Evolutionary conservation across 37 sponge, comb jelly and placozoan species (phyloP).

Genomic region (Tethya wilhelma): DNA sequence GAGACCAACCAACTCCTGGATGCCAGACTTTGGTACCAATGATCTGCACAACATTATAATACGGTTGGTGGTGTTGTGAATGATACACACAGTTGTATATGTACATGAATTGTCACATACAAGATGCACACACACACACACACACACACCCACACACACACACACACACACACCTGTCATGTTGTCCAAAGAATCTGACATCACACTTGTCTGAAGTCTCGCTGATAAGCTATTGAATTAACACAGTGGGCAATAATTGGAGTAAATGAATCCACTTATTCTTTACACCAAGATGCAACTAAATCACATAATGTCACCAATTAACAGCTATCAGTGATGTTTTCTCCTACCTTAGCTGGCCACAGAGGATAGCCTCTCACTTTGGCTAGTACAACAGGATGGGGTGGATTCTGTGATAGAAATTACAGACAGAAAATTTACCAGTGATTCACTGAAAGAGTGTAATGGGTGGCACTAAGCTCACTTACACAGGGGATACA

Average conservation of each 20-base stretch:
- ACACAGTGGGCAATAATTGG: background rate
- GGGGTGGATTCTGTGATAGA: slow-evolving; percentile 61
- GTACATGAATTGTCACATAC: slow-evolving; percentile 23
- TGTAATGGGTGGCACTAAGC: background rate
- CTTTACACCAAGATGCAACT: background rate
- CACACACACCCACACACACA: too few species aligned
- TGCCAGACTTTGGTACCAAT: slow-evolving; percentile 51
- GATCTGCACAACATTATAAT: slow-evolving; percentile 46
- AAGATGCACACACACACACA: background rate
- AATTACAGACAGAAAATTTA: background rate
- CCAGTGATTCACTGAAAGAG: too few species aligned
- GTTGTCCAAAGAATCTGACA: slow-evolving; percentile 95
- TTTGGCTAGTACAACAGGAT: slow-evolving; percentile 89
- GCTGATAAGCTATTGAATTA: slow-evolving; percentile 62
- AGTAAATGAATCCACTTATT: background rate
- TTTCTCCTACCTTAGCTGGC: slow-evolving; percentile 96
- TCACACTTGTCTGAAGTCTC: slow-evolving; percentile 87
- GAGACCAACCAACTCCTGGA: slow-evolving; percentile 60
- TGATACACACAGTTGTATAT: background rate
- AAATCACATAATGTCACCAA: background rate
- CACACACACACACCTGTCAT: slow-evolving; percentile 74
- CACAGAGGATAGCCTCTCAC: slow-evolving; percentile 91
- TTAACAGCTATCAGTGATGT: too few species aligned
- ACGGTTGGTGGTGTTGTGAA: too few species aligned
- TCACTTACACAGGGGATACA: slow-evolving; percentile 83